Base-by-base conservation (phyloP, 2,797 vertebrate genomes). In the Menidia menidia region DNA sequence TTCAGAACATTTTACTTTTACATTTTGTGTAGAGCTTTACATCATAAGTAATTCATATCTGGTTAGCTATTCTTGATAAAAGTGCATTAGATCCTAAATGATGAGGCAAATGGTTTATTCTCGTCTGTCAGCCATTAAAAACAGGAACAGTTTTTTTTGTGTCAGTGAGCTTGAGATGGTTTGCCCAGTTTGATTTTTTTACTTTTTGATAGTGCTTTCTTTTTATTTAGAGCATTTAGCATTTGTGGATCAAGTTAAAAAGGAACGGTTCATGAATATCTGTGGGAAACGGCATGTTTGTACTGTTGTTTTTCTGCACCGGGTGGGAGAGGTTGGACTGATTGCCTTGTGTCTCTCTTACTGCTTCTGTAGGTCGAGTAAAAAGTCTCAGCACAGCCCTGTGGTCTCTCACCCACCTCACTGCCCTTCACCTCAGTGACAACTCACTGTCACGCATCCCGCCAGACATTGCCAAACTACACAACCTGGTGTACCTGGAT, bases 391-490 rank as follows among this genome's bases (percentile, higher is more conserved):
- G 97, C 92, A 94, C 96, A 67, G 95, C 97, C 2, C 94, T 99
- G 88, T 99, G 97, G 97, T 96, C 96, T 75, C 95, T 99, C 84
- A 99, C 97, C 92, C 97, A 99, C 92, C 95, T 99, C 93, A 99
- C 97, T 93, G 97, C 96, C 94, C 96, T 99, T 90, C 96, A 98
- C 94, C 95, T 99, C 93, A 96, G 96, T 94, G 97, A 98, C 95
- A 99, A 99, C 93, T 98, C 95, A 61, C 92, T 99, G 93, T 98
- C 96, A 84, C 96, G 96, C 79, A 97, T 99, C 94, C 97, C 97
- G 90, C 97, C 97, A 92, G 97, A 99, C 95, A 99, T 99, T 96
- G 96, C 97, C 96, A 98, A 97, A 96, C 95, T 99, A 95, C 96
- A 98, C 89, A 99, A 99, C 94, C 94, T 99, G 94, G 96, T 97